These are phyloP conservation scores for Cantharis rustica DNA, from an alignment of 2,888 invertebrate genomes.

Conservation along the genomic window DNA sequence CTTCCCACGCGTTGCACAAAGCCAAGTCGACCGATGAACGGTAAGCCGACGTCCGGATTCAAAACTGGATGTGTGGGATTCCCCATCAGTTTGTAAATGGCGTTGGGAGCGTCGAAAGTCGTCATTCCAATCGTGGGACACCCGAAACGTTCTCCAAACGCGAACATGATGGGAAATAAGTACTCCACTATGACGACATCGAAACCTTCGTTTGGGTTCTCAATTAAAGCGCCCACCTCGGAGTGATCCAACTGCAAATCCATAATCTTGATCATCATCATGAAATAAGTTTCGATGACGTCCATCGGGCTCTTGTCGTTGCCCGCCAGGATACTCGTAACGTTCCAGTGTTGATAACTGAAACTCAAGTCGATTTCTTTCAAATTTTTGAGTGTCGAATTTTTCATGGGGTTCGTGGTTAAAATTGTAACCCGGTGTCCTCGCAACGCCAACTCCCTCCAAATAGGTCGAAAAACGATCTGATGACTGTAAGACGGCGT, in stretches of 20 bases:
- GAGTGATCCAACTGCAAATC: slow-evolving; percentile 33
- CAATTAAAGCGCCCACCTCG: slow-evolving; percentile 45
- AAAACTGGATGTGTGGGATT: slow-evolving; percentile 47
- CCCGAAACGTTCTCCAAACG: slow-evolving; percentile 45
- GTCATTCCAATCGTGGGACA: slow-evolving; percentile 48
- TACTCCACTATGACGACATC: slow-evolving; percentile 49
- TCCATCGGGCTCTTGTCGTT: neutral
- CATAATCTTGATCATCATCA: slow-evolving; percentile 2
- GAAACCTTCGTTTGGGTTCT: slow-evolving; percentile 40
- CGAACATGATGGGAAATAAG: slow-evolving; percentile 40
- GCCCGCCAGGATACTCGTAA: slow-evolving; percentile 1
- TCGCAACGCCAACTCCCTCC: slow-evolving; percentile 53
- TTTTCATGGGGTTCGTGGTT: slow-evolving; percentile 55
- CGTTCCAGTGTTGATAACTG: slow-evolving; percentile 41
- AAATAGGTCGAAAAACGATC: slow-evolving; percentile 55
- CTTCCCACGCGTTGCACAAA: slow-evolving; percentile 41
- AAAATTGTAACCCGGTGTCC: slow-evolving; percentile 59
- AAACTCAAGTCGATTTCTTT: slow-evolving; percentile 53
- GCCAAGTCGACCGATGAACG: slow-evolving; percentile 37
- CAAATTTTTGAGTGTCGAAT: slow-evolving; percentile 49
- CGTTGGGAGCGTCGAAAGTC: slow-evolving; percentile 42
- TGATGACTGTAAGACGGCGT: slow-evolving; percentile 59
- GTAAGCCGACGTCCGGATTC: slow-evolving; percentile 44
- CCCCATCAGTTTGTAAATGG: slow-evolving; percentile 43
- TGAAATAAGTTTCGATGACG: slow-evolving; percentile 3